phyloP scores from a whole-genome alignment of 2,113 vertebrate species.

The Neodon shergylaensis region DNA sequence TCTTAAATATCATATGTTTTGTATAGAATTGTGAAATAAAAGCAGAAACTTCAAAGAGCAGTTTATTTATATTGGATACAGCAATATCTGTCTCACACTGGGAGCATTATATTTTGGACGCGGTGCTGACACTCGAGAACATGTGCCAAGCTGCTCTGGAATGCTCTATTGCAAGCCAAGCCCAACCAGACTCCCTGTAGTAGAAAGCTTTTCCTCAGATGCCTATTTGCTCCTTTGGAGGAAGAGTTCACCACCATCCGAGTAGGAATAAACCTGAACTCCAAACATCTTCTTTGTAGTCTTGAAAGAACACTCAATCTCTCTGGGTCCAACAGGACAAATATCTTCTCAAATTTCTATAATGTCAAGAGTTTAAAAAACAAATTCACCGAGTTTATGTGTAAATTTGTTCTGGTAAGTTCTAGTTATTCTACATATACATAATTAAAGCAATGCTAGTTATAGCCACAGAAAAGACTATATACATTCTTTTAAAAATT shows the following conservation, averaged over 20 bases:
- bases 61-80: background rate
- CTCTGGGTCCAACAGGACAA: slow-evolving; percentile 11
- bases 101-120: slow-evolving; percentile 32
- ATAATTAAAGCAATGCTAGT: slow-evolving; percentile 2
- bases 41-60: background rate
- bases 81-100: background rate
- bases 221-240: background rate
- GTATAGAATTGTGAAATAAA: slow-evolving; percentile 19
- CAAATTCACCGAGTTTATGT: background rate
- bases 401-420: background rate
- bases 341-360: background rate
- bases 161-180: background rate
- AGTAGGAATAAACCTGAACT: background rate
- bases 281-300: background rate
- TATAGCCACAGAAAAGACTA: background rate
- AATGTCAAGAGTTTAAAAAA: background rate
- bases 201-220: background rate
- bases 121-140: background rate
- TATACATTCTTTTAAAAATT: background rate
- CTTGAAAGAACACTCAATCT: background rate
- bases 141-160: background rate
- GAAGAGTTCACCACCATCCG: background rate
- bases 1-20: background rate
- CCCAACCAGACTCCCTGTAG: background rate
- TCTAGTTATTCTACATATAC: background rate